These are phyloP conservation scores for Philonicus albiceps DNA, from an alignment of 2,888 invertebrate genomes.

Conservation along the genomic window DNA sequence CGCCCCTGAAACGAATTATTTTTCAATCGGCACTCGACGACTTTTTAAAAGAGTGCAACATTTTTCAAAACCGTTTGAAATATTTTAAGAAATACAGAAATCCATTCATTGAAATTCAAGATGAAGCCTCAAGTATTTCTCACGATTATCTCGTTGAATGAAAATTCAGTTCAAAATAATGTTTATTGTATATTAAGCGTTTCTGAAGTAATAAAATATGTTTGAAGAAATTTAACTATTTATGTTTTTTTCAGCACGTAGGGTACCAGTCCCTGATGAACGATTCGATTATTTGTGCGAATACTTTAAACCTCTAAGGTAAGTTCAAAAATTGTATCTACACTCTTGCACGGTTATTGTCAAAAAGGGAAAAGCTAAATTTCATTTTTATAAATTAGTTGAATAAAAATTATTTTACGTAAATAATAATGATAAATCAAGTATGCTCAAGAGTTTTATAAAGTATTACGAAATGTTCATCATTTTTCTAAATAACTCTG, in stretches of 20 bases:
- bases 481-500: too few species aligned
- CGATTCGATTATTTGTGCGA: constrained; percentile 93
- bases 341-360: neutral
- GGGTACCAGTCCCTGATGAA: constrained; percentile 96
- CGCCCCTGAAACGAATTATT: constrained; percentile 54
- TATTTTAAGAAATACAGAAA: constrained; percentile 67
- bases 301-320: constrained; percentile 94
- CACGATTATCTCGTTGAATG: neutral
- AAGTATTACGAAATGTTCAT: too few species aligned
- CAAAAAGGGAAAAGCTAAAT: too few species aligned
- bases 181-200: neutral
- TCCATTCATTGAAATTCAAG: constrained; percentile 61
- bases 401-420: too few species aligned
- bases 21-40: constrained; percentile 62
- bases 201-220: neutral
- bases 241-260: constrained; percentile 71
- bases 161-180: neutral
- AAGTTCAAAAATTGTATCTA: constrained; percentile 54
- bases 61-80: constrained; percentile 62
- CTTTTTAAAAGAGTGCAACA: constrained; percentile 62
- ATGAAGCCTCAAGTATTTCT: neutral
- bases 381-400: too few species aligned
- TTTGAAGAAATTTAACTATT: constrained; percentile 14
- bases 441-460: too few species aligned
- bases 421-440: too few species aligned